Conservation (phyloP, 2,113 vertebrate species). For the Heptranchias perlo region DNA sequence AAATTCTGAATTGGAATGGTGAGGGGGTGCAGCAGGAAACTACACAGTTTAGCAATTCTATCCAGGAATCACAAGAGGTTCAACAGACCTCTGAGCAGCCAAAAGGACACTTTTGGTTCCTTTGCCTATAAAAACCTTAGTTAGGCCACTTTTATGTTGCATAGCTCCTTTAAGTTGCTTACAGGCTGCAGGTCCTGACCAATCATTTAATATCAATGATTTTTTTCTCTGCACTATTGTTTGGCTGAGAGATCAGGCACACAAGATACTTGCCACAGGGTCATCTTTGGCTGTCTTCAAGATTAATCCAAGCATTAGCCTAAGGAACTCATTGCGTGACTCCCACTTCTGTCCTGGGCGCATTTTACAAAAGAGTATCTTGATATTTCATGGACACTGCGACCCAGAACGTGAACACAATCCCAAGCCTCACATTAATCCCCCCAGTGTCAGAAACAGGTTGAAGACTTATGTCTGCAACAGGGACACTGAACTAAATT, state of each 20-base stretch:
- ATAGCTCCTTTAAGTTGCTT: neutral
- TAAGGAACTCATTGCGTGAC: no score
- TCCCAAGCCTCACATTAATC: neutral
- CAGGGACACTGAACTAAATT: neutral
- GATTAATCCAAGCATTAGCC: neutral
- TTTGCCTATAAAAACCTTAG: neutral
- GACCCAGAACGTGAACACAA: neutral
- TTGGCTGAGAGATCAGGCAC: neutral
- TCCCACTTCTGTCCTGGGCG: neutral
- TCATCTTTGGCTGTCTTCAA: no score
- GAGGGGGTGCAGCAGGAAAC: no score
- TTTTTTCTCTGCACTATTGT: neutral
- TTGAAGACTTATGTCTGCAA: no score
- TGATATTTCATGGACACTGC: neutral
- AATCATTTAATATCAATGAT: neutral
- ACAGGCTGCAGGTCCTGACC: no score
- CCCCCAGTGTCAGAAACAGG: neutral
- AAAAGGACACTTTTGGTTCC: neutral
- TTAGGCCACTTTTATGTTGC: neutral
- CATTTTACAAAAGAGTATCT: neutral
- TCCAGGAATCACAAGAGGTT: neutral
- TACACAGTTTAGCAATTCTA: neutral
- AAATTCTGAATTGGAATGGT: neutral
- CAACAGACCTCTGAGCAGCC: neutral
- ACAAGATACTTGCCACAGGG: neutral